Conservation (phyloP, 2,113 vertebrate species). For the Lutjanus erythropterus region DNA sequence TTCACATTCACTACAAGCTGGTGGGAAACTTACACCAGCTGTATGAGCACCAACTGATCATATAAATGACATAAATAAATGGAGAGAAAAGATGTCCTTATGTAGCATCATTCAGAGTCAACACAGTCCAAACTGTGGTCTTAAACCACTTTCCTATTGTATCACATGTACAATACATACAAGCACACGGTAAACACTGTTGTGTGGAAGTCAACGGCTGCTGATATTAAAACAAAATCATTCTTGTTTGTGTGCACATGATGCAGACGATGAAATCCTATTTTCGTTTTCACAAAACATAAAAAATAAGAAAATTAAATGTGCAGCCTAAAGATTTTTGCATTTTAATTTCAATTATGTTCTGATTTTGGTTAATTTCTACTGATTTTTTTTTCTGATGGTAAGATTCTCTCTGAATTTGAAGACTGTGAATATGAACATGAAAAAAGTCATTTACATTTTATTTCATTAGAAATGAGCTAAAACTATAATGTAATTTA, state of each 20-base stretch:
- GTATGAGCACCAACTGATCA: not conserved
- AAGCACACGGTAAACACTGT: not conserved
- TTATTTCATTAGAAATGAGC: too few relatives aligned
- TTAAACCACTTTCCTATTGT: not conserved
- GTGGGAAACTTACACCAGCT: not conserved
- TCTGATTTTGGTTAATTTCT: not conserved
- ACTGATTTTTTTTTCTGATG: too few relatives aligned
- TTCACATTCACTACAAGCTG: not conserved
- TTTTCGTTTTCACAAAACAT: too few relatives aligned
- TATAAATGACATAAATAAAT: not conserved
- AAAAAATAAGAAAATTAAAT: too few relatives aligned
- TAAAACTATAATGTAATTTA: too few relatives aligned
- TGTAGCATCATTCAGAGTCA: not conserved
- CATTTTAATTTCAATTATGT: not conserved
- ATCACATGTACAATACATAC: too few relatives aligned
- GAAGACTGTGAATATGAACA: too few relatives aligned
- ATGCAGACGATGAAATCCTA: too few relatives aligned
- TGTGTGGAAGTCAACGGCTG: not conserved
- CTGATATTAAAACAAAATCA: not conserved
- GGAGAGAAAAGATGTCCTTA: not conserved
- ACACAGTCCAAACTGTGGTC: not conserved
- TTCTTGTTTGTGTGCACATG: not conserved
- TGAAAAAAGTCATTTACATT: too few relatives aligned
- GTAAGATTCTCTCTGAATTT: too few relatives aligned
- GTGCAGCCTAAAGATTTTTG: not conserved